Evolutionary conservation across 2,888 invertebrate species (phyloP), one percentile per base, ranked within the genome.

Genomic region (Athripsodes cinereus): DNA sequence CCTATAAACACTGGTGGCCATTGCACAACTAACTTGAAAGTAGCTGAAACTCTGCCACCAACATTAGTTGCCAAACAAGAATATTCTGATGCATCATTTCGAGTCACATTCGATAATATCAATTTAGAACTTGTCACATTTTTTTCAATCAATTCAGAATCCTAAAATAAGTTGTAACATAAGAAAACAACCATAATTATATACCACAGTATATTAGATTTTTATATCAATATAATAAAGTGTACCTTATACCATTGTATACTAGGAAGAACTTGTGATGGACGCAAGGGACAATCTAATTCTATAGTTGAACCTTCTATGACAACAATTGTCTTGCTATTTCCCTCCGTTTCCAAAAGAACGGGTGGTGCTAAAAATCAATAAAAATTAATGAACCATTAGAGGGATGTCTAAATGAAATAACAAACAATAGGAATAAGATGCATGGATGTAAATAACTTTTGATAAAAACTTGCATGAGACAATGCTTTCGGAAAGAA

Each of bases 51-150:
- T 0, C 77, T 74, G 0, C 85, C 85, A 0, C 81, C 83, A 0
- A 74, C 72, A 69, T 86, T 87, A 20, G 74, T 71, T 0, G 80
- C 84, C 1, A 80, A 72, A 65, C 87, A 88, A 0, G 79, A 76
- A 68, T 83, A 86, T 1, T 72, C 71, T 0, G 82, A 78, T 2
- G 76, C 72, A 63, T 83, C 76, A 0, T 65, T 26, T 0, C 78
- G 72, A 1, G 73, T 69, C 2, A 75, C 68, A 53, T 75, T 76
- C 0, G 52, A 1, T 0, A 78, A 59, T 2, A 53, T 52, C 1
- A 78, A 66, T 10, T 31, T 44, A 2, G 56, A 22, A 16, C 21
- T 47, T 49, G 52, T 55, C 11, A 13, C 20, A 21, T 52, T 47
- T 13, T 53, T 26, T 11, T 46, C 49, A 40, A 59, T 49, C 19